Base-by-base conservation (phyloP, 2,797 vertebrate genomes). In the Hoplostethus mediterraneus region DNA sequence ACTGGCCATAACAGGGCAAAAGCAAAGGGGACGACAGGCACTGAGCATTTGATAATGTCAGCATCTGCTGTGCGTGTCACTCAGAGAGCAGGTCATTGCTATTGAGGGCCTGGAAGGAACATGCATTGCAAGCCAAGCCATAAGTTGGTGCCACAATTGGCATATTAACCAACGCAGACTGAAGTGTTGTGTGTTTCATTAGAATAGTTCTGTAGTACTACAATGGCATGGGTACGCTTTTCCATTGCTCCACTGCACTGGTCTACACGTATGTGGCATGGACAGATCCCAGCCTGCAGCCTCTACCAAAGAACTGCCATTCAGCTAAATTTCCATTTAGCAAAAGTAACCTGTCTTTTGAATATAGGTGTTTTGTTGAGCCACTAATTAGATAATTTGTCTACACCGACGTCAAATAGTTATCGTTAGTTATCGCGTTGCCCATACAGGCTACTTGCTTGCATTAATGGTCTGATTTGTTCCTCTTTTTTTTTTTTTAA, bases 21-120 rank as follows among this genome's bases (percentile, higher is more conserved):
- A 96, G 96, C 93, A 90, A 85, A 87, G 79, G 73, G 80, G 86
- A 77, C 75, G 90, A 92, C 87, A 95, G 95, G 95, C 90, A 93
- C 93, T 89, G 95, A 96, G 93, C 96, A 95, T 97, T 97, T 97
- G 96, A 98, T 98, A 97, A 98, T 97, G 97, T 98, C 97, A 98
- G 96, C 97, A 97, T 99, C 96, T 98, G 97, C 95, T 97, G 96
- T 92, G 94, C 94, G 93, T 97, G 97, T 97, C 97, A 97, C 94
- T 96, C 96, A 97, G 95, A 86, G 85, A 87, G 86, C 84, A 71
- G 83, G 86, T 83, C 84, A 79, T 67, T 80, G 88, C 87, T 88
- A 84, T 86, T 84, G 89, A 87, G 71, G 84, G 86, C 73, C 73
- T 28, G 74, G 67, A 62, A 84, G 84, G 76, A 87, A 84, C 79